Base-by-base conservation (phyloP, 2,113 vertebrate species). In the Aphyosemion australe region DNA sequence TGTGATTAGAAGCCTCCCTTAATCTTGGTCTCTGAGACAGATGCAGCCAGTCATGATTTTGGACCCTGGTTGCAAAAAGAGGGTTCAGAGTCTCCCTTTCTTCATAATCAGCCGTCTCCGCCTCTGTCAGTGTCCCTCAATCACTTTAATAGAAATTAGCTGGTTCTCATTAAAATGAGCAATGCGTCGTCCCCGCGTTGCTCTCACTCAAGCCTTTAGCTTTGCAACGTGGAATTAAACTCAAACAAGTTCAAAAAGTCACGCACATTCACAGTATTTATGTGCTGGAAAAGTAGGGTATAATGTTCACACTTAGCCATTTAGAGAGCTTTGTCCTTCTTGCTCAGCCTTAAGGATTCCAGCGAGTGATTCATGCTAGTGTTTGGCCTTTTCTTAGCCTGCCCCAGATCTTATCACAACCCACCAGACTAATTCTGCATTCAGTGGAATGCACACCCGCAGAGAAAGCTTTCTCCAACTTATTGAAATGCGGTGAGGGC, bases 331-430 rank as follows among this genome's bases (percentile, higher is more conserved):
- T 68, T 39, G 70, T 85, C 76, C 73, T 76, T 78, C 70, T 77
- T n/a, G 16, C 76, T 70, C 65, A 76, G 80, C 90, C 79, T 80
- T 78, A 70, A 76, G 90, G 79, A 78, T 79, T 78, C 81, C 65
- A 78, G 43, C 72, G 80, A 82, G 79, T 90, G 86, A 92, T 90
- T 93, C 89, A 91, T 90, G 79, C 74, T 79, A 80, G 74, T 87
- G 80, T 84, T 91, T 91, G 85, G 86, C 87, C 92, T 86, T 91
- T 89, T 84, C 88, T 83, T 87, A 89, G 85, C 83, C 82, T 78
- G 83, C 84, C 82, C 85, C 76, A 86, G 90, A 90, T 90, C 85
- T 88, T 88, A 92, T 93, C 86, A 69, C 83, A 91, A 90, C 91
- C 80, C 82, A 79, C 88, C 72, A 81, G 80, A 57, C 84, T 91